Evolutionary conservation across 2,113 vertebrate genomes (phyloP), one percentile per base, ranked within the genome.

Genomic region (Cyanistes caeruleus): DNA sequence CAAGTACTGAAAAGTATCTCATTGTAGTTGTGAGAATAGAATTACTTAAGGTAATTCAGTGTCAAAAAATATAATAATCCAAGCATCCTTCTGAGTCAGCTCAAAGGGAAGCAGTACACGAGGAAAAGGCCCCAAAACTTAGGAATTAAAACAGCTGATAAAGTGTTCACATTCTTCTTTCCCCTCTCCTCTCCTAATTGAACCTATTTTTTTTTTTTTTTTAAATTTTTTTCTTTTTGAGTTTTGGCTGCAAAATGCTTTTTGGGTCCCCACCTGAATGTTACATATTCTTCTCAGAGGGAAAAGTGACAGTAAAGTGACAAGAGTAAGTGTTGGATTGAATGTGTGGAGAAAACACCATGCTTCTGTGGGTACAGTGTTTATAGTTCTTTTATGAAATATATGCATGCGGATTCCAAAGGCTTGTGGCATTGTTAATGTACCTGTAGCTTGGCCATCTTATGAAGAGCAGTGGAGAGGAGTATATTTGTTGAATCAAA

Each of bases 281-380:
- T 89, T 84, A 81, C 82, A 52, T 69, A 25, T 46, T 69, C 43
- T 84, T 94, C 35, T 90, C 46, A 72, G 62, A 55, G 46, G 37
- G 31, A n/a, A n/a, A 53, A 76, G 44, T 76, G 39, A 73, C 52
- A 77, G 18, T 62, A 63, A 53, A 67, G 15, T 13, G 58, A 37
- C 53, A 63, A 86, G 43, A 77, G 33, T 58, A 60, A 74, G 25
- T 0, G 0, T 60, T 80, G 52, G 16, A 52, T 35, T 78, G 31
- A 69, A 58, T 30, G 8, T 63, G 15, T 75, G n/a, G 22, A n/a
- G 67, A 76, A 87, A 87, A 80, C 39, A 7, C 27, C 0, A 0
- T 35, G 15, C 37, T 84, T 60, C 33, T 69, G 20, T 37, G 59
- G 39, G 24, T 68, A n/a, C 37, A 33, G 21, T 21, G 7, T 79